phyloP scores from a whole-genome alignment of 2,113 vertebrate genomes.

The Lethenteron camtschaticum region DNA sequence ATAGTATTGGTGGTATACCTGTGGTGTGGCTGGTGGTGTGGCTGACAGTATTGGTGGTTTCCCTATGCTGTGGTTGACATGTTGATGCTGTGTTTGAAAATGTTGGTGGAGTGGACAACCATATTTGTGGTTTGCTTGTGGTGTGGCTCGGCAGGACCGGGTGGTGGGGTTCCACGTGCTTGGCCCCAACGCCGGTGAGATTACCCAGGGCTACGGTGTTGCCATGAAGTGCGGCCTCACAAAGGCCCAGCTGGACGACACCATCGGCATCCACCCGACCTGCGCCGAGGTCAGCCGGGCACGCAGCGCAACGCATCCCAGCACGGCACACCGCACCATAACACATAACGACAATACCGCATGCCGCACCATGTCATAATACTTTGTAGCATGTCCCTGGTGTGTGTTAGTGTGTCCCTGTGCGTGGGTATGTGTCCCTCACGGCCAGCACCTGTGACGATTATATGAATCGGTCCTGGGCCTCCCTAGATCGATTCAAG shows the following conservation, averaged over 20 bases:
- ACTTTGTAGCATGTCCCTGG: not conserved
- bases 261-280: constrained; percentile 85
- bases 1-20: too few relatives aligned
- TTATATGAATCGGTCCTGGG: not conserved
- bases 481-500: too few relatives aligned
- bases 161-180: constrained; percentile 78
- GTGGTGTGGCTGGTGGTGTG: too few relatives aligned
- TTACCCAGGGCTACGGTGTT: constrained; percentile 68
- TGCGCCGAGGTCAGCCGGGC: constrained; percentile 52
- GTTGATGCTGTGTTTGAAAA: too few relatives aligned
- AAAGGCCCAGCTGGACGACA: constrained; percentile 52
- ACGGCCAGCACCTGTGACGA: not conserved
- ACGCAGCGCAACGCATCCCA: not conserved
- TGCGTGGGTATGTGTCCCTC: not conserved
- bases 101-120: too few relatives aligned
- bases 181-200: constrained; percentile 78
- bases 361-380: not conserved
- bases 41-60: too few relatives aligned
- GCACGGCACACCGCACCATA: not conserved
- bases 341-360: not conserved
- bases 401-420: not conserved
- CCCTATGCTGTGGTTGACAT: too few relatives aligned
- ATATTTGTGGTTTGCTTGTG: too few relatives aligned
- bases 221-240: constrained; percentile 84
- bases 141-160: constrained; percentile 28